These are phyloP conservation scores for Promerops cafer DNA, from an alignment of 2,113 vertebrate species.

Conservation along the genomic window DNA sequence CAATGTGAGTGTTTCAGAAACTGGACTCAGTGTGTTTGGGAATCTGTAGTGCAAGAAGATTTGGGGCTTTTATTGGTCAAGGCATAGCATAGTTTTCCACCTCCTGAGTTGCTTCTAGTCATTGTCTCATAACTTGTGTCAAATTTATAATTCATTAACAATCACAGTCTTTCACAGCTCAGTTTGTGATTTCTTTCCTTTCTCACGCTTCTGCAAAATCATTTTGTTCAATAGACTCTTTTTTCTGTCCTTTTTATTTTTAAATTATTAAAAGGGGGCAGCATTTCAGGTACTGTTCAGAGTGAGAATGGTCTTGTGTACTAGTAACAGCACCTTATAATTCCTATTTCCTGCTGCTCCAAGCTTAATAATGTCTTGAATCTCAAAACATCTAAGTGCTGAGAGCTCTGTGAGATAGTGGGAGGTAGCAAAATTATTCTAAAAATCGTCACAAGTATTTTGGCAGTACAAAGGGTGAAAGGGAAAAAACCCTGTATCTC, in stretches of 20 bases:
- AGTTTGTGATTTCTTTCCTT: background rate
- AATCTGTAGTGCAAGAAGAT: background rate
- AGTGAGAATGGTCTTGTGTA: background rate
- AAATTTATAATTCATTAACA: conserved; percentile 30
- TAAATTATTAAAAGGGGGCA: background rate
- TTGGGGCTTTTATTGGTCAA: background rate
- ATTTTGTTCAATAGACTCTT: background rate
- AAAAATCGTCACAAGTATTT: background rate
- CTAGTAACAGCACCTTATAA: background rate
- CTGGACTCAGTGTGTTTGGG: background rate
- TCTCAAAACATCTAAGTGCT: background rate
- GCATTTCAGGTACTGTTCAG: background rate
- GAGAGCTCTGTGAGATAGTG: background rate
- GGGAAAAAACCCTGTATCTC: background rate
- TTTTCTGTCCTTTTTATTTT: background rate
- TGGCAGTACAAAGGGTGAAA: background rate
- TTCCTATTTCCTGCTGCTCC: background rate
- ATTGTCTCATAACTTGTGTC: background rate
- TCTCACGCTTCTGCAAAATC: background rate
- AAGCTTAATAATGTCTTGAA: background rate
- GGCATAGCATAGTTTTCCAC: background rate
- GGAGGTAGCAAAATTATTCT: background rate
- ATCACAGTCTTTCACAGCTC: background rate
- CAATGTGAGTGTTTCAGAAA: background rate
- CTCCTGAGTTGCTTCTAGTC: background rate